Evolutionary conservation across 1,140 invertebrate genomes (phyloP), one percentile per base, ranked within the genome.

Genomic region (Thaumetopoea pityocampa): DNA sequence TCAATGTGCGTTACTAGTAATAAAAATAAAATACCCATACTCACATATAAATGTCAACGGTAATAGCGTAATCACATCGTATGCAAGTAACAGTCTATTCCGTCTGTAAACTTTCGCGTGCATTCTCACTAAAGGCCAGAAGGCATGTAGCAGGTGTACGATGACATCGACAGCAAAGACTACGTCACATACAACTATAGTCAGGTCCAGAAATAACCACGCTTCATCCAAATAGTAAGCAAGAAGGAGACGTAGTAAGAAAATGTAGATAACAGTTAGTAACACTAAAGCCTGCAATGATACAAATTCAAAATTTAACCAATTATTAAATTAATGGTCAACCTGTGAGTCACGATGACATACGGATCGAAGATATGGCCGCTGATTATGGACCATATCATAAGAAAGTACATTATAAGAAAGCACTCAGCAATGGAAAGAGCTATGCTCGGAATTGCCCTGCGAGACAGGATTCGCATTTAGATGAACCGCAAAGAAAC

Each of bases 41-140:
- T 69, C 49, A 81, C 71, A 67, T 15, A 72, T 48, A 7, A 59
- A 30, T 28, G 24, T 29, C 0, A 76, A 18, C 5, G 74, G 72
- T 0, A 63, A 6, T n/a, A 76, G 24, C 5, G 60, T 57, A 1
- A 74, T 24, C 0, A 70, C 23, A 45, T 82, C 78, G 30, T 62
- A 76, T 2, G 40, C 4, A 5, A 79, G 42, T 2, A 65, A 34
- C 2, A 68, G 18, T 10, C 38, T 29, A 27, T 49, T 78, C 38
- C 71, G 54, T 35, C 60, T 66, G 20, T 66, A 67, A 1, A 70
- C 51, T 33, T 71, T 52, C 15, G 80, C 55, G 38, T 80, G 47
- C 0, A 71, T 16, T 9, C 76, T 49, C 0, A 79, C 38, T 6
- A 64, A 15, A 0, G 73, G 62, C 78, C 78, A 82, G 18, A 57